These are phyloP conservation scores for Apostichopus leukothele DNA, from an alignment of 53 echinoderm and acorn worm species.

Conservation along the genomic window DNA sequence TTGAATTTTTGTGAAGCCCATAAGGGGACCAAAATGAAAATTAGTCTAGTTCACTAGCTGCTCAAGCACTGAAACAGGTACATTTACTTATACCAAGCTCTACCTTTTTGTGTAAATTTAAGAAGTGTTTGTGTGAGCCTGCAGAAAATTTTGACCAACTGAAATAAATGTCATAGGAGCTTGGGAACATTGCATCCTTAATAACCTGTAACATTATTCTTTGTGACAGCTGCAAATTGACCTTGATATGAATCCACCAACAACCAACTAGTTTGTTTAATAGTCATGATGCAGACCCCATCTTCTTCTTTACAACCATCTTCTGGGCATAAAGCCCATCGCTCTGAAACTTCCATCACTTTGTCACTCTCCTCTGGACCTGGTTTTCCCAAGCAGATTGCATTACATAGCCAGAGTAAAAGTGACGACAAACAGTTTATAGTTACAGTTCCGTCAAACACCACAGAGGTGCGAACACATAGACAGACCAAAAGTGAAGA, in stretches of 20 bases:
- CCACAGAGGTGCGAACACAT: constrained; percentile 25
- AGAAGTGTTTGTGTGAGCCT: too few relatives aligned
- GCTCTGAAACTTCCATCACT: constrained; percentile 38
- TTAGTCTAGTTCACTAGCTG: too few relatives aligned
- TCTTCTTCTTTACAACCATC: constrained; percentile 5
- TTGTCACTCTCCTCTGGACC: constrained; percentile 28
- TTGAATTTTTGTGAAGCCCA: too few relatives aligned
- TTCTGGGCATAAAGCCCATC: constrained; percentile 37
- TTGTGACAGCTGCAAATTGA: neutral
- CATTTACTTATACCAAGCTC: too few relatives aligned
- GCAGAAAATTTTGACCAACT: too few relatives aligned
- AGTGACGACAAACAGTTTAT: constrained; percentile 34
- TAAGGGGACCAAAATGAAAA: too few relatives aligned
- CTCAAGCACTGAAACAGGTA: too few relatives aligned
- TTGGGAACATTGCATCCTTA: neutral
- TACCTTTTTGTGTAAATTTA: too few relatives aligned
- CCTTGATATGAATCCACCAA: neutral
- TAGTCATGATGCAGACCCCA: constrained; percentile 29
- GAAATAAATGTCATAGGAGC: too few relatives aligned
- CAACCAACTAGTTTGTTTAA: neutral
- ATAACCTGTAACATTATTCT: neutral
- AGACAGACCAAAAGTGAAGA: constrained; percentile 45
- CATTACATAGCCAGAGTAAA: constrained; percentile 30
- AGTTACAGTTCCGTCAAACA: constrained; percentile 26
- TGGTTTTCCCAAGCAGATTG: constrained; percentile 36